A percentile compares a stretch with the other conserved stretches of the same genome.
Evolutionary conservation across 2,888 invertebrate species (phyloP).

Genomic region (Ornithoptera priamus): DNA sequence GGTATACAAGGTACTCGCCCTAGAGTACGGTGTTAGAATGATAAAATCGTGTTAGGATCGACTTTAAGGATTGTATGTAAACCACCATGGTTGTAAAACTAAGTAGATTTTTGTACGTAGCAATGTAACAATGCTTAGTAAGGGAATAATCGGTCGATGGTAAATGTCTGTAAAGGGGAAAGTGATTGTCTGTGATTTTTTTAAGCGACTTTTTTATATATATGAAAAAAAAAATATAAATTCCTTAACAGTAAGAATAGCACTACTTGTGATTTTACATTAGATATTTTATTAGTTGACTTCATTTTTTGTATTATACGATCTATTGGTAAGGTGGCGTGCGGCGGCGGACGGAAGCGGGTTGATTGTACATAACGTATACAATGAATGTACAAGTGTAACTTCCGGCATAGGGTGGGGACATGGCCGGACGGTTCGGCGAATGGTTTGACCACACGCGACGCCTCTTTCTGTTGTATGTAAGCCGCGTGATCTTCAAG

Average conservation of each 20-base stretch:
- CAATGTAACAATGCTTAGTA: constrained; percentile 71
- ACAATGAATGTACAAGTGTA: constrained; percentile 41
- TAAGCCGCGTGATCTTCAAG: constrained; percentile 51
- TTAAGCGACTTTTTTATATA: constrained; percentile 81
- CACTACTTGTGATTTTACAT: constrained; percentile 80
- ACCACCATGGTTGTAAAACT: constrained; percentile 80
- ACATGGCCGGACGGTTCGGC: constrained; percentile 51
- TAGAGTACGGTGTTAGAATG: constrained; percentile 52
- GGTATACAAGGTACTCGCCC: constrained; percentile 55
- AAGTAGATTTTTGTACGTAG: constrained; percentile 79
- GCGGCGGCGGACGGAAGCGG: constrained; percentile 61
- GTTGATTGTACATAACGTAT: constrained; percentile 69
- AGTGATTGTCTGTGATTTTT: constrained; percentile 82
- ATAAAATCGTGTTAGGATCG: constrained; percentile 53
- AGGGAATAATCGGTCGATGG: constrained; percentile 71
- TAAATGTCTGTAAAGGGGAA: constrained; percentile 76
- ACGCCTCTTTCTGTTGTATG: constrained; percentile 52
- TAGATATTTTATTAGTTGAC: constrained; percentile 74
- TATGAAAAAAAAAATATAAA: constrained; percentile 71
- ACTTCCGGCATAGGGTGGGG: constrained; percentile 48
- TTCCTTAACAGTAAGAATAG: constrained; percentile 80
- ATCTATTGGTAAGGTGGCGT: constrained; percentile 53
- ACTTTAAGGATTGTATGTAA: constrained; percentile 58
- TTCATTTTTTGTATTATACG: constrained; percentile 72
- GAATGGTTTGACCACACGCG: constrained; percentile 71